These are phyloP conservation scores for Volucella inanis DNA, from an alignment of 2,888 invertebrate genomes.

Conservation along the genomic window DNA sequence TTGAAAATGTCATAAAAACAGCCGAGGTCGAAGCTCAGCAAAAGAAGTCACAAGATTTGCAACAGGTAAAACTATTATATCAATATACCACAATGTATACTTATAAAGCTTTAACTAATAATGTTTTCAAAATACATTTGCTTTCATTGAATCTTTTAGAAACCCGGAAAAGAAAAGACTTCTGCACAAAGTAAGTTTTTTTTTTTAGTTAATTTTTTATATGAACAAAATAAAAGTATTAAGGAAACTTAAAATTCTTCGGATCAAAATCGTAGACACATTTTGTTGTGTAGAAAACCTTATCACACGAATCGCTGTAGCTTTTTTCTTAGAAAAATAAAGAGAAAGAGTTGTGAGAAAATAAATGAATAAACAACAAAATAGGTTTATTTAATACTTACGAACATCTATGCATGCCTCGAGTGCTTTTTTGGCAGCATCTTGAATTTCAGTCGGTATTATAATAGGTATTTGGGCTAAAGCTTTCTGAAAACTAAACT, in stretches of 20 bases:
- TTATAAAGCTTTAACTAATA: background rate
- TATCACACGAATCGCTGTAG: constrained; percentile 80
- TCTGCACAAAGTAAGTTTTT: constrained; percentile 79
- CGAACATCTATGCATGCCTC: constrained; percentile 79
- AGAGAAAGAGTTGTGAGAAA: background rate
- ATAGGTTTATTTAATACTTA: constrained; percentile 75
- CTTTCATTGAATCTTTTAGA: constrained; percentile 47
- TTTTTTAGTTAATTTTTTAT: constrained; percentile 26
- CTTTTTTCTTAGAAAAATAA: constrained; percentile 77
- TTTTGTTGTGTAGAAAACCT: constrained; percentile 79
- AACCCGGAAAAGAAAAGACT: constrained; percentile 79
- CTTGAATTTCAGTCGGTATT: constrained; percentile 79
- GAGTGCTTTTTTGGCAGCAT: constrained; percentile 76
- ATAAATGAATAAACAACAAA: background rate
- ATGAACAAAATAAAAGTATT: constrained; percentile 58
- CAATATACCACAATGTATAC: constrained; percentile 7
- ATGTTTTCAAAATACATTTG: constrained; percentile 23
- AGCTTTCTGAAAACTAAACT: constrained; percentile 79
- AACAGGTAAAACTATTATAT: constrained; percentile 81
- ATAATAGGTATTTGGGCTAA: constrained; percentile 80
- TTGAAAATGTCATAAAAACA: constrained; percentile 86
- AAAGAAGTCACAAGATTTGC: constrained; percentile 84
- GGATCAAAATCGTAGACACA: constrained; percentile 80
- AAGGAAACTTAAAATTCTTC: constrained; percentile 79
- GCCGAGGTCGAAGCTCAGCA: constrained; percentile 85